phyloP scores from a whole-genome alignment of 2,888 invertebrate genomes.

The Corbicula japonica region DNA sequence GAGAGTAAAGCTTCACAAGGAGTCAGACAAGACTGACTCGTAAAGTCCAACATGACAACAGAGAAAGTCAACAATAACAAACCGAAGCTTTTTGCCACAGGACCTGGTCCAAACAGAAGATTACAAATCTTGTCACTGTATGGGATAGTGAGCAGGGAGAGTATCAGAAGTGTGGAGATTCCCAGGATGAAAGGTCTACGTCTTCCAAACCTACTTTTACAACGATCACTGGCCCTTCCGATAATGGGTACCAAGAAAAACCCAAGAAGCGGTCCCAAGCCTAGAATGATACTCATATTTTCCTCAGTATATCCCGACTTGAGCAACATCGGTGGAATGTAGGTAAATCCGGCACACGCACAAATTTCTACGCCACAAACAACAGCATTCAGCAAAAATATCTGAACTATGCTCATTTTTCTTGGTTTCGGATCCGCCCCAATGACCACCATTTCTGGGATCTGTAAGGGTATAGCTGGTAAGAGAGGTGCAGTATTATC shows the following conservation, averaged over 20 bases:
- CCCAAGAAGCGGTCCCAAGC: slow-evolving; percentile 87
- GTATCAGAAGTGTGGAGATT: slow-evolving; percentile 84
- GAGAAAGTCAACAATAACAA: slow-evolving; percentile 89
- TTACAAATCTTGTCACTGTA: slow-evolving; percentile 81
- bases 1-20: slow-evolving; percentile 97
- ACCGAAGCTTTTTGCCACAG: slow-evolving; percentile 70
- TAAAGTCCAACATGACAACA: slow-evolving; percentile 96
- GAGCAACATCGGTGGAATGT: slow-evolving; percentile 87
- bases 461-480: slow-evolving; percentile 24
- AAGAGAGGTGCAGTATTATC: too few relatives aligned
- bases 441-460: slow-evolving; percentile 30
- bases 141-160: slow-evolving; percentile 86
- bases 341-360: slow-evolving; percentile 87
- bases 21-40: slow-evolving; percentile 98
- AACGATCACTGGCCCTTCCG: slow-evolving; percentile 86
- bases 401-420: slow-evolving; percentile 70
- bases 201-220: slow-evolving; percentile 85
- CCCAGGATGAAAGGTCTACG: slow-evolving; percentile 87
- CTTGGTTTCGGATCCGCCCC: slow-evolving; percentile 10
- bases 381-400: slow-evolving; percentile 86
- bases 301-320: slow-evolving; percentile 87
- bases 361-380: slow-evolving; percentile 87
- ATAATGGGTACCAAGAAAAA: slow-evolving; percentile 86
- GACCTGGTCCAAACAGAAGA: slow-evolving; percentile 69
- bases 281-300: slow-evolving; percentile 87